phyloP scores from a whole-genome alignment of 2,113 vertebrate genomes.

The Hippolais icterina region DNA sequence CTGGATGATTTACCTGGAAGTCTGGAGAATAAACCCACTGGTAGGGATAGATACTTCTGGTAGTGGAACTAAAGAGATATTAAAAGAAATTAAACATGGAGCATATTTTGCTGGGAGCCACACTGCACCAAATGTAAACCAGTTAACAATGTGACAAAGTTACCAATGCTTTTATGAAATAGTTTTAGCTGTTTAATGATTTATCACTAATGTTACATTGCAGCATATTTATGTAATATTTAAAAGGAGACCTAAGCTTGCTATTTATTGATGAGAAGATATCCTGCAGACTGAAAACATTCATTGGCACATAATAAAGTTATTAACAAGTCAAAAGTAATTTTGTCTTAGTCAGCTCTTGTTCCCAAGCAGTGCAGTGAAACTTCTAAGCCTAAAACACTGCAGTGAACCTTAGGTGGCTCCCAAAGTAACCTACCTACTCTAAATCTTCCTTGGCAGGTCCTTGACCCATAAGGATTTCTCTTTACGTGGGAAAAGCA shows the following conservation, averaged over 20 bases:
- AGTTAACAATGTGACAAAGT: not conserved
- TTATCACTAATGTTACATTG: conserved; percentile 10
- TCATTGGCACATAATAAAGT: not conserved
- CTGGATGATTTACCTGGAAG: not conserved
- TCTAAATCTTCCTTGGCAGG: not conserved
- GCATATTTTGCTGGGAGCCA: not conserved
- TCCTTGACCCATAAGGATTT: not conserved
- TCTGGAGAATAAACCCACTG: not conserved
- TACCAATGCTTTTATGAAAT: not conserved
- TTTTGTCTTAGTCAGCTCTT: not conserved
- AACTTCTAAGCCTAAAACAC: not conserved
- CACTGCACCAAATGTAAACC: not conserved
- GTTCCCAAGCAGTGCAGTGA: not conserved
- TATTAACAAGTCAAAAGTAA: not conserved
- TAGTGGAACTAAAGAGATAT: not conserved
- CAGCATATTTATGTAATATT: conserved; percentile 32
- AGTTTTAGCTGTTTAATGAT: conserved; percentile 17
- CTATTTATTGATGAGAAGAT: conserved; percentile 34
- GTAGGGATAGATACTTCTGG: not conserved
- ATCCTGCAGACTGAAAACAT: not conserved
- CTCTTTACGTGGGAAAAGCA: not conserved
- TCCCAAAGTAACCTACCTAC: not conserved
- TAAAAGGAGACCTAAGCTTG: conserved; percentile 14
- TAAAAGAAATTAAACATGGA: not conserved
- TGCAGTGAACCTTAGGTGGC: not conserved